phyloP scores from a whole-genome alignment of 2,888 invertebrate genomes.

The Ischnura elegans region DNA sequence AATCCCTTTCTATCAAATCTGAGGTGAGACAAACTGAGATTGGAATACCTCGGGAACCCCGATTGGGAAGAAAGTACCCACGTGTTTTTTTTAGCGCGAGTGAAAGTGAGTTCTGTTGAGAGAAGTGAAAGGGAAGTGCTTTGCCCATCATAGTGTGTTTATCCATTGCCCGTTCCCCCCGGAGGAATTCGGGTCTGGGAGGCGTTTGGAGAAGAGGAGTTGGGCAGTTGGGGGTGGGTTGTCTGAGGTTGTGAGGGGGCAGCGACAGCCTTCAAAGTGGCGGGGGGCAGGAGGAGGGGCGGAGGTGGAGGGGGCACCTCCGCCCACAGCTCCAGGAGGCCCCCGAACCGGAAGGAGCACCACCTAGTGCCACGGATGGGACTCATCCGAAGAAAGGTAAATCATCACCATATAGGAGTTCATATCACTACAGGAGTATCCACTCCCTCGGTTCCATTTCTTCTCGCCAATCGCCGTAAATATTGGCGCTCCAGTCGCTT shows the following conservation, averaged over 20 bases:
- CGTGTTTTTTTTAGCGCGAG: too few relatives aligned
- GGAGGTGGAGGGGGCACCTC: conserved; percentile 51
- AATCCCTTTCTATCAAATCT: too few relatives aligned
- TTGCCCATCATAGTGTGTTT: background rate
- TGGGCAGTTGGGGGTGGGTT: conserved; percentile 16
- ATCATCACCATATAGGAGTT: background rate
- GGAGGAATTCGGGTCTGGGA: background rate
- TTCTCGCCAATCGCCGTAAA: too few relatives aligned
- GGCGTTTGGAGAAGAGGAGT: conserved; percentile 34
- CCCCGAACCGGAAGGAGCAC: conserved; percentile 51
- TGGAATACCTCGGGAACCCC: too few relatives aligned
- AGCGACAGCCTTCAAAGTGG: conserved; percentile 36
- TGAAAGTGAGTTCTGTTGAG: too few relatives aligned
- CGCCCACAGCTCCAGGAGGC: conserved; percentile 60
- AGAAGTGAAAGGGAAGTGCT: background rate
- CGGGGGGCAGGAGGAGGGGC: conserved; percentile 67
- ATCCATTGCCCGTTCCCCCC: background rate
- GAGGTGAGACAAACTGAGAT: too few relatives aligned
- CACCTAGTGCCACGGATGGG: conserved; percentile 49
- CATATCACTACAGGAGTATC: too few relatives aligned
- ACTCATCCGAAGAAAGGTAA: conserved; percentile 40
- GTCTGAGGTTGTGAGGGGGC: conserved; percentile 7
- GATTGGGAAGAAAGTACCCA: too few relatives aligned
- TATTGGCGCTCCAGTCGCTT: too few relatives aligned
- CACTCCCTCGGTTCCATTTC: too few relatives aligned